Evolutionary conservation across 1,140 invertebrate genomes (phyloP).

Genomic region (Hycleus cichorii): DNA sequence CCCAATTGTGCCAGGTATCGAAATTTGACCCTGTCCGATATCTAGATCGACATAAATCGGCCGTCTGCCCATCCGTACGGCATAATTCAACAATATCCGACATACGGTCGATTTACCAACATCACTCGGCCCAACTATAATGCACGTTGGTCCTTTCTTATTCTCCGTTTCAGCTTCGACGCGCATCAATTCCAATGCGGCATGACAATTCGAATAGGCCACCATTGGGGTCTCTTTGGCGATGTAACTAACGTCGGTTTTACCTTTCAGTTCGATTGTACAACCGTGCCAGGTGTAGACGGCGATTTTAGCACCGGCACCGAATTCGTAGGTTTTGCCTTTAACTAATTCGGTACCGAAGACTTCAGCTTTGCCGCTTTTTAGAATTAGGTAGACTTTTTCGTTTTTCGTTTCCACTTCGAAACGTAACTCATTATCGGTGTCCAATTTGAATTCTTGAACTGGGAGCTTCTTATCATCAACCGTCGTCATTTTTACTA

Average conservation of each 20-base stretch:
- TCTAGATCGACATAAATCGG: slow-evolving; percentile 95
- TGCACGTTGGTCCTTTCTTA: slow-evolving; percentile 69
- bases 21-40: slow-evolving; percentile 90
- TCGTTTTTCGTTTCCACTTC: slow-evolving; percentile 86
- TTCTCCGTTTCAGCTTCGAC: slow-evolving; percentile 68
- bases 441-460: slow-evolving; percentile 80
- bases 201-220: slow-evolving; percentile 92
- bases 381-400: slow-evolving; percentile 77
- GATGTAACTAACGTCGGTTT: slow-evolving; percentile 87
- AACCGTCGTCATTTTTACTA: background rate
- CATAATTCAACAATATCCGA: slow-evolving; percentile 88
- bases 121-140: slow-evolving; percentile 91
- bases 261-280: slow-evolving; percentile 71
- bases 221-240: slow-evolving; percentile 96
- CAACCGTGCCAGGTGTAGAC: slow-evolving; percentile 96
- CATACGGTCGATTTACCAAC: slow-evolving; percentile 95
- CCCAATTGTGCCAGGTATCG: slow-evolving; percentile 84
- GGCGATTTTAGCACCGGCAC: slow-evolving; percentile 85
- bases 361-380: slow-evolving; percentile 84
- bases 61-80: slow-evolving; percentile 73
- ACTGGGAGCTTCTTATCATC: slow-evolving; percentile 31
- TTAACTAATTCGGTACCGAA: slow-evolving; percentile 96
- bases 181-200: slow-evolving; percentile 84
- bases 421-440: slow-evolving; percentile 83
- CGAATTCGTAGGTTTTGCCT: slow-evolving; percentile 88